Percentiles rank a stretch among this genome's conserved stretches.
These are phyloP conservation scores for Homalodisca vitripennis DNA, from an alignment of 1,140 invertebrate species.

Conservation along the genomic window DNA sequence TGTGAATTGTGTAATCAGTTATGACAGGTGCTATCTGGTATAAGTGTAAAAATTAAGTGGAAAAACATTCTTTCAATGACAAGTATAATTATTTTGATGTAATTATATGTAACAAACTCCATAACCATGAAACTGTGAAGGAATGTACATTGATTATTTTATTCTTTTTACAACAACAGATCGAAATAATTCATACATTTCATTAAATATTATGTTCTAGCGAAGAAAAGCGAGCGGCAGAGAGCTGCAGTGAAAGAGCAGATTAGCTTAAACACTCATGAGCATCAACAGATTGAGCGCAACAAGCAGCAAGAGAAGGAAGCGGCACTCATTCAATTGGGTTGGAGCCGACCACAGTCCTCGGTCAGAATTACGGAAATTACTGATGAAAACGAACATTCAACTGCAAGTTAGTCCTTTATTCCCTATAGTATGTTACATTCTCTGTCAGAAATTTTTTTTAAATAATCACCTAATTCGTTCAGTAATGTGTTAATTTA, in stretches of 20 bases:
- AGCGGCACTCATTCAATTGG: neutral
- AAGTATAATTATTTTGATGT: neutral
- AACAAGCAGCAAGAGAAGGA: neutral
- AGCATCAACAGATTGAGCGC: neutral
- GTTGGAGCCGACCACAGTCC: neutral
- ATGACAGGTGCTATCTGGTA: too few relatives aligned
- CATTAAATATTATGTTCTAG: too few relatives aligned
- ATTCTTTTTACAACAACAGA: neutral
- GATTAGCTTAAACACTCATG: slow-evolving; percentile 7
- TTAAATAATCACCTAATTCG: too few relatives aligned
- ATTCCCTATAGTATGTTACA: too few relatives aligned
- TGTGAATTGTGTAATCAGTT: too few relatives aligned
- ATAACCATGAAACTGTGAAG: neutral
- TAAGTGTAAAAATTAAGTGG: neutral
- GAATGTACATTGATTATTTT: neutral
- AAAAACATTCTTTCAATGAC: neutral
- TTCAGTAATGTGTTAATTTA: too few relatives aligned
- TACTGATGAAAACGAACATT: too few relatives aligned
- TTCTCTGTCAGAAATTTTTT: too few relatives aligned
- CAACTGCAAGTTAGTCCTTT: too few relatives aligned
- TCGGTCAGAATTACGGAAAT: neutral
- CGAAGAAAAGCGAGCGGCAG: too few relatives aligned
- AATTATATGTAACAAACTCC: neutral
- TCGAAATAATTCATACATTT: neutral
- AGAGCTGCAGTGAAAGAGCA: slow-evolving; percentile 12